Percentiles rank a stretch among this genome's conserved stretches.
Evolutionary conservation across 2,888 invertebrate species (phyloP).

Genomic region (Drosophila prolongata): DNA sequence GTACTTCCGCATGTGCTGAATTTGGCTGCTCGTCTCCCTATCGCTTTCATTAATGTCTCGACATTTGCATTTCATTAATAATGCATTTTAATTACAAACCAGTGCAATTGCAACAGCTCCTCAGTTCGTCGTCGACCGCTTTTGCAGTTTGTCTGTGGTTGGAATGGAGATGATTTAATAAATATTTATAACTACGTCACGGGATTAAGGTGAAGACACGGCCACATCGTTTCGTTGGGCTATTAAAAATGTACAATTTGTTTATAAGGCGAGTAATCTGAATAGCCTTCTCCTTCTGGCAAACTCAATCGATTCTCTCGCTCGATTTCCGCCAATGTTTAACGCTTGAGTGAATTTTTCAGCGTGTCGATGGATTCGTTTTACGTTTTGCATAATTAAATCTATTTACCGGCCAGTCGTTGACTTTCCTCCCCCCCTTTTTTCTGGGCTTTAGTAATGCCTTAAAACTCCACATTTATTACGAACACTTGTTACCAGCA

Average conservation of each 20-base stretch:
- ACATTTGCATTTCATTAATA: constrained; percentile 78
- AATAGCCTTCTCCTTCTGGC: background rate
- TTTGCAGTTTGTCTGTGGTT: constrained; percentile 48
- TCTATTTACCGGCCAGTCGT: constrained; percentile 57
- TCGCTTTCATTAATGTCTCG: constrained; percentile 59
- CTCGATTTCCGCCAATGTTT: constrained; percentile 71
- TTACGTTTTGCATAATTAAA: constrained; percentile 70
- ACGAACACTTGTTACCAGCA: constrained; percentile 42
- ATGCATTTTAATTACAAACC: constrained; percentile 73
- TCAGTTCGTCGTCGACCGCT: constrained; percentile 1
- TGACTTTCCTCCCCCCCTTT: background rate
- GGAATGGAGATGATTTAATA: constrained; percentile 60
- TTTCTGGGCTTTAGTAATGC: constrained; percentile 37
- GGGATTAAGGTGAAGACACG: constrained; percentile 43
- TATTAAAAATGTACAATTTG: constrained; percentile 62
- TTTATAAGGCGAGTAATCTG: constrained; percentile 42
- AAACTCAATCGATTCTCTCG: constrained; percentile 47
- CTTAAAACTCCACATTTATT: constrained; percentile 31
- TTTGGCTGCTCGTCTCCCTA: constrained; percentile 8
- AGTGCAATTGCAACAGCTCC: constrained; percentile 27
- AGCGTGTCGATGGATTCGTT: constrained; percentile 47
- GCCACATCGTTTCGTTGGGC: constrained; percentile 37
- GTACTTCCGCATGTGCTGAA: background rate
- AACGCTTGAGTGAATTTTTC: constrained; percentile 59
- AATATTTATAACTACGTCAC: constrained; percentile 68